Base-by-base conservation (phyloP, 2,113 vertebrate genomes). In the Rana temporaria region DNA sequence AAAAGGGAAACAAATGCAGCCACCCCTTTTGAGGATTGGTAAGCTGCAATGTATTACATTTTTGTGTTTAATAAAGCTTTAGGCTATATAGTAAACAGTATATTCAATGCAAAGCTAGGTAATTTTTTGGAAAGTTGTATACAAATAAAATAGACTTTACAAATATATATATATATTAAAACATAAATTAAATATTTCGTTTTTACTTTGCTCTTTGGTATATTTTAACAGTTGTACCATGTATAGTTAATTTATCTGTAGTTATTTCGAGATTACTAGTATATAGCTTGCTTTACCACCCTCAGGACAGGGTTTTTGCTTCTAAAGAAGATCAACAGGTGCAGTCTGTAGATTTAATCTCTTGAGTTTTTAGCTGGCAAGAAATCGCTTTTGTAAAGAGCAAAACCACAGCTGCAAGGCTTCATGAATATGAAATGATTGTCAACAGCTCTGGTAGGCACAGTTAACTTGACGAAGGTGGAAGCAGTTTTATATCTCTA, bases 291-390 rank as follows among this genome's bases (percentile, higher is more conserved):
- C 60, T 82, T 57, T 65, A 66, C 30, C 22, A 48, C 24, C 68
- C 79, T 38, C 42, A 81, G 79, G 69, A 74, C 48, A 66, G 30
- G 66, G 38, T 82, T 48, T 48, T 32, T 66, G 52, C 70, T 73
- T 65, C 18, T 30, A 82, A 74, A 34, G 59, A 34, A 48, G 7
- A 64, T 52, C 24, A 56, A 82, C 79, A 82, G 79, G 79, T 82
- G 79, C 79, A 82, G 79, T 82, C 60, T 82, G 79, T 42, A 64
- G 79, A 56, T 65, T 65, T 82, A 74, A 73, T 74, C 79, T 65
- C 38, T 19, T 74, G 62, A 82, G 70, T 82, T 60, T 82, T 72
- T 65, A 34, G 59, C 70, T 82, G 70, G 79, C 79, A 82, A 64
- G 62, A 56, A 82, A 63, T 74, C 60, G 20, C 48, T 32, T n/a